phyloP scores from a whole-genome alignment of 2,888 invertebrate genomes.

The Drosophila ustulata region DNA sequence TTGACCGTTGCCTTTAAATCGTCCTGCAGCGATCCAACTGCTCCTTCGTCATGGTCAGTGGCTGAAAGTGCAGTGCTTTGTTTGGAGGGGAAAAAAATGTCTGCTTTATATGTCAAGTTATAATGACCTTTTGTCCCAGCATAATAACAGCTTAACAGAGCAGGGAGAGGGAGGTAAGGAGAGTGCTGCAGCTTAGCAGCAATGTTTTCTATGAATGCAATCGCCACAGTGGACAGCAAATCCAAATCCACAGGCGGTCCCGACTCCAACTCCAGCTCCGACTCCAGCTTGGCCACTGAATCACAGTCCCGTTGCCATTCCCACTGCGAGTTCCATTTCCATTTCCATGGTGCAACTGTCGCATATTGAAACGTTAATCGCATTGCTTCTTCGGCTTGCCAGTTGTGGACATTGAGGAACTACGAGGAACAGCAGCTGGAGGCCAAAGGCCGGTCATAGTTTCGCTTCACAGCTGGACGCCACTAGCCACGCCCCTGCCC shows the following conservation, averaged over 20 bases:
- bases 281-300: background rate
- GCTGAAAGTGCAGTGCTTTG: conserved; percentile 38
- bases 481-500: background rate
- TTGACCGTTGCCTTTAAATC: conserved; percentile 6
- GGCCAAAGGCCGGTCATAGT: conserved; percentile 60
- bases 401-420: conserved; percentile 32
- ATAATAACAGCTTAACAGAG: conserved; percentile 13
- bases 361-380: conserved; percentile 79
- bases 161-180: background rate
- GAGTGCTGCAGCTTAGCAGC: conserved; percentile 53
- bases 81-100: conserved; percentile 11
- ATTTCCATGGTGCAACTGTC: conserved; percentile 72
- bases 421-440: conserved; percentile 27
- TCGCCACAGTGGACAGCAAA: conserved; percentile 41
- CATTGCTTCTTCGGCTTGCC: conserved; percentile 50
- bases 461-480: conserved; percentile 55
- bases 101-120: conserved; percentile 48
- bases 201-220: conserved; percentile 60
- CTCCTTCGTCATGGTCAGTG: conserved; percentile 1
- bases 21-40: background rate
- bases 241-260: conserved; percentile 61
- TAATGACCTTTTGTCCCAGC: conserved; percentile 63
- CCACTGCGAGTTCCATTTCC: conserved; percentile 21
- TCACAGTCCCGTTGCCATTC: background rate
- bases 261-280: conserved; percentile 9